Evolutionary conservation across 2,888 invertebrate species (phyloP).

Genomic region (Allygus modestus): DNA sequence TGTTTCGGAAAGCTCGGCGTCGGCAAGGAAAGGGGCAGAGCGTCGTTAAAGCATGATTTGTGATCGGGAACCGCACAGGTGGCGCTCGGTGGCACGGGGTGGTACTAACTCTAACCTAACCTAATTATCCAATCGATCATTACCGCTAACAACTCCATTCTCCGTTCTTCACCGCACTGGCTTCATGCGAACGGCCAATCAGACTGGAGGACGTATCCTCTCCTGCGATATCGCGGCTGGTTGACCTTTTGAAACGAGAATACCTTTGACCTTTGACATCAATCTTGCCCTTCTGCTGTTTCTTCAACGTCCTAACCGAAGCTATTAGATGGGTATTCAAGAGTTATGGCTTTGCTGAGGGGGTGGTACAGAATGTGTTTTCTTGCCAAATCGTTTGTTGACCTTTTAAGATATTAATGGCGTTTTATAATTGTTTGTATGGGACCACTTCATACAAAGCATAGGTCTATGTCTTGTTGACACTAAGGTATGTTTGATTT

Average conservation of each 20-base stretch:
- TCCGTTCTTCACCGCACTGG: background rate
- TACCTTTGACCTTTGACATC: background rate
- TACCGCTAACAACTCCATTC: conserved; percentile 55
- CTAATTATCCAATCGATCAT: conserved; percentile 57
- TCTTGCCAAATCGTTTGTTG: no score
- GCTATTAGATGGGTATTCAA: background rate
- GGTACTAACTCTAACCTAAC: conserved; percentile 60
- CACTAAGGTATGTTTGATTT: no score
- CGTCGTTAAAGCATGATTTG: conserved; percentile 51
- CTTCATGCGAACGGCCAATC: background rate
- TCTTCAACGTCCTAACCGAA: background rate
- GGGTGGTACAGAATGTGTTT: no score
- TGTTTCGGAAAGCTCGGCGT: conserved; percentile 3
- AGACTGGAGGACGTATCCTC: conserved; percentile 32
- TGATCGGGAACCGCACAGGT: conserved; percentile 55
- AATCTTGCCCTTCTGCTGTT: background rate
- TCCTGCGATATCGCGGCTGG: conserved; percentile 2
- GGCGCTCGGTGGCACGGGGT: conserved; percentile 51
- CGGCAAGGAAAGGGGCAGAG: no score
- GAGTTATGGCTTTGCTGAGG: no score
- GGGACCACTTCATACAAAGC: no score
- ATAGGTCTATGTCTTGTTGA: no score
- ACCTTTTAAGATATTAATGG: no score
- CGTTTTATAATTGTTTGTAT: no score
- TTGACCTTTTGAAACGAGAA: conserved; percentile 35